Evolutionary conservation across 2,888 invertebrate genomes (phyloP).

Genomic region (Rhagium mordax): DNA sequence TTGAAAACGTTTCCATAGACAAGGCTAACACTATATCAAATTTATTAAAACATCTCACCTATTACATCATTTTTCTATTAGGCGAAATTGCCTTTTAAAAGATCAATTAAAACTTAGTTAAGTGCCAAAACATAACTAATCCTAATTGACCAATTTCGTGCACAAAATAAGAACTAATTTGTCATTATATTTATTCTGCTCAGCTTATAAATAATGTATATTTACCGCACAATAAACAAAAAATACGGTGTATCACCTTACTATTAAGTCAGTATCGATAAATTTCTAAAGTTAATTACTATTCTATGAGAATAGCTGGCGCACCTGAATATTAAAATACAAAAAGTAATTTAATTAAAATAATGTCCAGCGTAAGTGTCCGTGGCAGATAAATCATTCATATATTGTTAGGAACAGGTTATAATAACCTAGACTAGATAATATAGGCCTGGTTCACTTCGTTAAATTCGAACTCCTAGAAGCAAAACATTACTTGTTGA

Average conservation of each 20-base stretch:
- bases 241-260: constrained; percentile 2
- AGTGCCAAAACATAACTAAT: background rate
- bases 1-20: background rate
- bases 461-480: too few relatives aligned
- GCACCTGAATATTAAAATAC: constrained; percentile 14
- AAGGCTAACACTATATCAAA: background rate
- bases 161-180: background rate
- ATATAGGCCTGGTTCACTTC: background rate
- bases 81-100: background rate
- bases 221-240: constrained; percentile 13
- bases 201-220: constrained; percentile 14
- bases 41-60: background rate
- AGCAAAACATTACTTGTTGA: too few relatives aligned
- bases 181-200: constrained; percentile 1
- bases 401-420: constrained; percentile 12
- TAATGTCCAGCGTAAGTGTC: constrained; percentile 8
- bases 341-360: constrained; percentile 8
- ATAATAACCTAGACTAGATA: constrained; percentile 12
- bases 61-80: background rate
- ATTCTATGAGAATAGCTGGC: constrained; percentile 4
- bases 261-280: constrained; percentile 14
- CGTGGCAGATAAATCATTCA: constrained; percentile 16
- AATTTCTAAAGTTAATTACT: constrained; percentile 20
- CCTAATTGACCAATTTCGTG: background rate
- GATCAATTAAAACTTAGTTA: background rate